These are phyloP conservation scores for Karalla daura DNA, from an alignment of 2,797 vertebrate species.

Conservation along the genomic window DNA sequence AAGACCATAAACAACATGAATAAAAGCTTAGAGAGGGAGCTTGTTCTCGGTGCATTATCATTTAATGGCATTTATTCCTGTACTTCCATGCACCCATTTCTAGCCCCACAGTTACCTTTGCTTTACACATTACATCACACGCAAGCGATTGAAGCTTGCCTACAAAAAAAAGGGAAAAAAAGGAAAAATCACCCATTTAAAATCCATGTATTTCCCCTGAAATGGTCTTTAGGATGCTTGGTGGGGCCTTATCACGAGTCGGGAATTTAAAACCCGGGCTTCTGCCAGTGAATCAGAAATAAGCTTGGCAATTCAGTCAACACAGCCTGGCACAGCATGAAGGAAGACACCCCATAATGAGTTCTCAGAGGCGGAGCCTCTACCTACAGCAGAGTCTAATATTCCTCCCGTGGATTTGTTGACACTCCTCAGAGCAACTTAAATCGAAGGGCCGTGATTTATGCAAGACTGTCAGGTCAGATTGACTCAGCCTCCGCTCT, in stretches of 20 bases:
- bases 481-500: constrained; percentile 77
- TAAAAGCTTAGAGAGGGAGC: constrained; percentile 34
- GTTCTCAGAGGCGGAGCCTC: constrained; percentile 70
- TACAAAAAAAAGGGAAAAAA: too few relatives aligned
- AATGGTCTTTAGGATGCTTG: constrained; percentile 39
- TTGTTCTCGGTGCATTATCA: constrained; percentile 45
- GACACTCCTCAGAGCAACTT: constrained; percentile 80
- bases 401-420: constrained; percentile 77
- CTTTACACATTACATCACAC: constrained; percentile 16
- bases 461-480: constrained; percentile 81
- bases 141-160: constrained; percentile 15
- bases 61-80: constrained; percentile 54
- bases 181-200: constrained; percentile 34
- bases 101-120: neutral
- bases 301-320: constrained; percentile 64
- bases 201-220: constrained; percentile 39
- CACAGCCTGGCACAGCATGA: constrained; percentile 65
- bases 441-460: constrained; percentile 77
- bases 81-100: constrained; percentile 14
- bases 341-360: constrained; percentile 73
- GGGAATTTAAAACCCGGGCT: constrained; percentile 51
- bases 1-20: constrained; percentile 58
- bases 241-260: constrained; percentile 47
- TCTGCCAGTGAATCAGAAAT: constrained; percentile 64
- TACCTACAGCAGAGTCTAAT: constrained; percentile 74